These are phyloP conservation scores for Drosophila varians DNA, from an alignment of 1,140 invertebrate genomes.

Conservation along the genomic window DNA sequence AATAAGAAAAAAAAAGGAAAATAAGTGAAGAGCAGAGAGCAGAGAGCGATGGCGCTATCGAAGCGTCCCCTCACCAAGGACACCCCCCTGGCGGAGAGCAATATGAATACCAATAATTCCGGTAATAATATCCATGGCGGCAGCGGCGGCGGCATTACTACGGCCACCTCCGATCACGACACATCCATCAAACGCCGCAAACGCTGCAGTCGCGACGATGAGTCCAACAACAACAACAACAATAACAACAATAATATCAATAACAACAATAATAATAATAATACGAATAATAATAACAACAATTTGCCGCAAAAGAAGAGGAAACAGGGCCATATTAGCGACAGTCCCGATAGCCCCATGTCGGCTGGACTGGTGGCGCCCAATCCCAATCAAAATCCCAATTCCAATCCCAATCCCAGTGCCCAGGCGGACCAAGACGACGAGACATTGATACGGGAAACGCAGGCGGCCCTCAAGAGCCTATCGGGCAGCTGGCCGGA, in stretches of 20 bases:
- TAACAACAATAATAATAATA: constrained; percentile 87
- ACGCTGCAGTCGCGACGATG: constrained; percentile 79
- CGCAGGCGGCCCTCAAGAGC: constrained; percentile 92
- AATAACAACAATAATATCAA: constrained; percentile 70
- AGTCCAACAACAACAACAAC: constrained; percentile 45
- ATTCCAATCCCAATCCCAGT: background rate
- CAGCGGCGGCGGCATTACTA: too few relatives aligned
- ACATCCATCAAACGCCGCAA: constrained; percentile 78
- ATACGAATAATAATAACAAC: constrained; percentile 38
- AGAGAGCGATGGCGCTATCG: constrained; percentile 70
- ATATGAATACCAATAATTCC: constrained; percentile 41
- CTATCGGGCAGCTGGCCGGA: constrained; percentile 91
- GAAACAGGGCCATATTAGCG: constrained; percentile 28
- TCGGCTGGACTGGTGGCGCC: constrained; percentile 4
- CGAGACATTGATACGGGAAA: constrained; percentile 92
- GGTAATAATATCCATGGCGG: constrained; percentile 4
- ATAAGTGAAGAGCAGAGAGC: background rate
- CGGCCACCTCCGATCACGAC: constrained; percentile 58
- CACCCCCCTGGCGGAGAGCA: constrained; percentile 65
- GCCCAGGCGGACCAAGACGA: constrained; percentile 86
- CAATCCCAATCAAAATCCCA: too few relatives aligned
- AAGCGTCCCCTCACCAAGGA: constrained; percentile 82
- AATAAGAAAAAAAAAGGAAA: background rate
- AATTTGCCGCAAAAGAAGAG: constrained; percentile 44
- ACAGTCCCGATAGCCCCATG: constrained; percentile 35